These are phyloP conservation scores for Sesamia nonagrioides DNA, from an alignment of 1,140 invertebrate species.

Conservation along the genomic window DNA sequence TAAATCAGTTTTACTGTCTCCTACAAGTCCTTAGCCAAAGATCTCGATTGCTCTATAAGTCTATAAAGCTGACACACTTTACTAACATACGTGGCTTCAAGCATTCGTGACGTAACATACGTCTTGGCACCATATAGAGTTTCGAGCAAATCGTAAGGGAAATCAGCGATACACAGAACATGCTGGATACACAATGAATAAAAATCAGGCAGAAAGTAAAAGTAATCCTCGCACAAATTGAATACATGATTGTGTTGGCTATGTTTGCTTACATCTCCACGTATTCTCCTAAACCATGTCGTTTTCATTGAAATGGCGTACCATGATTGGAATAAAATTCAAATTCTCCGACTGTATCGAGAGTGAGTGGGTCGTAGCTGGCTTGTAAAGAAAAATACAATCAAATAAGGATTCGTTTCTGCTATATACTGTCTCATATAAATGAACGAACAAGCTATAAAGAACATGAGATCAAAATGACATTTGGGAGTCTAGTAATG, in stretches of 20 bases:
- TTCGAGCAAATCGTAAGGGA: constrained; percentile 15
- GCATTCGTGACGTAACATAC: constrained; percentile 17
- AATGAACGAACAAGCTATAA: constrained; percentile 66
- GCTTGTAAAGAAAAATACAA: constrained; percentile 74
- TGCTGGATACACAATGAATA: constrained; percentile 33
- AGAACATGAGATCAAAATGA: constrained; percentile 44
- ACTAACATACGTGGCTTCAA: constrained; percentile 28
- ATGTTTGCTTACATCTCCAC: constrained; percentile 71
- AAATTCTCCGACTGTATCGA: constrained; percentile 70
- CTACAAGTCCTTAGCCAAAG: constrained; percentile 9
- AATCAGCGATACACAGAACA: constrained; percentile 26
- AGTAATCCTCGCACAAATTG: constrained; percentile 76
- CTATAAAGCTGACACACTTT: constrained; percentile 35
- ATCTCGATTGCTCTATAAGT: constrained; percentile 35
- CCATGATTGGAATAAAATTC: constrained; percentile 77
- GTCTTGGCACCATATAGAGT: constrained; percentile 18
- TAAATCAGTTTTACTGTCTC: constrained; percentile 30
- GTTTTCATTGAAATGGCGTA: constrained; percentile 76
- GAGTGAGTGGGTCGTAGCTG: constrained; percentile 61
- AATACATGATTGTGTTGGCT: constrained; percentile 77
- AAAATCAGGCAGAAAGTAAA: constrained; percentile 60
- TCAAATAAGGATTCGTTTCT: constrained; percentile 74
- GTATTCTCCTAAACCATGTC: constrained; percentile 70
- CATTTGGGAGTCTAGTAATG: constrained; percentile 29
- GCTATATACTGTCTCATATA: constrained; percentile 68